These are phyloP conservation scores for Tricholaema leucomelas DNA, from an alignment of 2,113 vertebrate genomes.

Conservation along the genomic window DNA sequence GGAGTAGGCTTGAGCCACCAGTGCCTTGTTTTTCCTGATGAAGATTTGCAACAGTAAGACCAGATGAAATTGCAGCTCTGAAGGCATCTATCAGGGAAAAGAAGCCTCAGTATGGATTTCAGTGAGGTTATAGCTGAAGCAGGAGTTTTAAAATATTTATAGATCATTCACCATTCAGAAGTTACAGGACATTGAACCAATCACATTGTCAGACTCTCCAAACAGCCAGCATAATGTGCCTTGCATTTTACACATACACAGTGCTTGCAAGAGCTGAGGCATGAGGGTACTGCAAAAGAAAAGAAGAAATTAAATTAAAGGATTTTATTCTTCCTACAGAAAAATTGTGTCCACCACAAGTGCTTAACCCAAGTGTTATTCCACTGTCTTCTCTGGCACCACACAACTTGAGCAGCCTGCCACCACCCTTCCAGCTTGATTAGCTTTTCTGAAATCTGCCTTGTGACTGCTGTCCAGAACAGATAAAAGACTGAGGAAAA, in stretches of 20 bases:
- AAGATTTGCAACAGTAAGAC: background rate
- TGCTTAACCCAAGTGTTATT: background rate
- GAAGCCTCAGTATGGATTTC: constrained; percentile 21
- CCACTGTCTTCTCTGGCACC: background rate
- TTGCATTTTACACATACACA: background rate
- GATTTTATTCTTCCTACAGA: background rate
- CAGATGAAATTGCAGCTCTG: background rate
- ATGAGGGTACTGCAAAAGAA: background rate
- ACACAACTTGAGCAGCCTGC: background rate
- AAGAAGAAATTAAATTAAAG: too few species aligned
- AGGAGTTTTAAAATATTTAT: constrained; percentile 55
- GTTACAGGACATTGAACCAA: background rate
- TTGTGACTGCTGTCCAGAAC: background rate
- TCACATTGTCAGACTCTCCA: background rate
- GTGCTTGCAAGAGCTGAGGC: background rate
- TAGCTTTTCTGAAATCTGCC: background rate
- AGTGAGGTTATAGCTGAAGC: constrained; percentile 4
- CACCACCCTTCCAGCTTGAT: background rate
- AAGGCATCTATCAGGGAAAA: constrained; percentile 15
- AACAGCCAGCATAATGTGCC: background rate
- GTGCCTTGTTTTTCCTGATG: background rate
- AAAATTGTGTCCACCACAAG: background rate
- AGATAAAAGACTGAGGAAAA: background rate
- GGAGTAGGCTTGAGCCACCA: background rate
- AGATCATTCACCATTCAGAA: constrained; percentile 18